Conservation (phyloP, 2,888 invertebrate species). For the Cryptus armator region DNA sequence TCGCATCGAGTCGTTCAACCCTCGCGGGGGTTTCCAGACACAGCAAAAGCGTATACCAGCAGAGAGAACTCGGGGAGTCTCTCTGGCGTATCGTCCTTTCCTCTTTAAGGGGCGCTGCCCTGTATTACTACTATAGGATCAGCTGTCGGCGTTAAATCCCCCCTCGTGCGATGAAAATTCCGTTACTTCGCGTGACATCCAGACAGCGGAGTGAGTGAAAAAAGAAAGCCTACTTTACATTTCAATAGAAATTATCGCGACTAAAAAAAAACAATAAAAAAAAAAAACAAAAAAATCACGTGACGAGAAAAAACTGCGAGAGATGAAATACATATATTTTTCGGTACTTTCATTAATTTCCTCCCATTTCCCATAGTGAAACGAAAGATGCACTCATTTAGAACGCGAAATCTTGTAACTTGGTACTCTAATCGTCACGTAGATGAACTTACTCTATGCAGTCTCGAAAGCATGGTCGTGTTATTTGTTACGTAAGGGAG, state of each 20-base stretch:
- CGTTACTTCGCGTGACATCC: slow-evolving; percentile 7
- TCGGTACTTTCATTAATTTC: not conserved
- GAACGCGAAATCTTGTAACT: slow-evolving; percentile 6
- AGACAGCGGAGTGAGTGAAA: slow-evolving; percentile 9
- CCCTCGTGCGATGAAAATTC: slow-evolving; percentile 40
- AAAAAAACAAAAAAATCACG: not conserved
- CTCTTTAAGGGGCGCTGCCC: slow-evolving; percentile 78
- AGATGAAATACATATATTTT: slow-evolving; percentile 3
- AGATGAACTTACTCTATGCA: slow-evolving; percentile 10
- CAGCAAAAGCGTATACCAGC: slow-evolving; percentile 14
- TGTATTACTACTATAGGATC: slow-evolving; percentile 58
- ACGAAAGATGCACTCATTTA: not conserved
- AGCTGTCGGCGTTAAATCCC: slow-evolving; percentile 48
- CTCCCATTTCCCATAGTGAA: not conserved
- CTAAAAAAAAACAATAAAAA: not conserved
- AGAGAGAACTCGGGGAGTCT: slow-evolving; percentile 4
- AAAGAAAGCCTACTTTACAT: slow-evolving; percentile 32
- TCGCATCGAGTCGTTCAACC: slow-evolving; percentile 65
- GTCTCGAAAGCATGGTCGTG: not conserved
- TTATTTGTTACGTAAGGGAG: slow-evolving; percentile 19
- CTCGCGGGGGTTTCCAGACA: slow-evolving; percentile 31
- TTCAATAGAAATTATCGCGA: slow-evolving; percentile 11
- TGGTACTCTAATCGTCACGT: slow-evolving; percentile 17
- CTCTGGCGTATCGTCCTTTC: slow-evolving; percentile 68
- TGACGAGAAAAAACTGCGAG: not conserved